phyloP scores from a whole-genome alignment of 1,140 invertebrate species.

The Papilio aristodemus region DNA sequence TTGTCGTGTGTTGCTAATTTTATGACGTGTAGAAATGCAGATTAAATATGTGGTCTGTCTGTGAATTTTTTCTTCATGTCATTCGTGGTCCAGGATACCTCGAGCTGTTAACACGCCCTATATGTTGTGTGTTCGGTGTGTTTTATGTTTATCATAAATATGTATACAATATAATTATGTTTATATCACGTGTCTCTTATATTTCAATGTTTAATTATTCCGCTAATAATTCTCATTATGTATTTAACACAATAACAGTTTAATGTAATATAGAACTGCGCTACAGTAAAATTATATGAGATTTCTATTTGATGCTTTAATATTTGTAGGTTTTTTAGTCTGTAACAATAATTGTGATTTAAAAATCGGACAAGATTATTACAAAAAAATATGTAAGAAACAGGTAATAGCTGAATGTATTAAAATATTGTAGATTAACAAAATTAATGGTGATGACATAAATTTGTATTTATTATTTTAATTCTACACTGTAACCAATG shows the following conservation, averaged over 20 bases:
- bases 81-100: constrained; percentile 26
- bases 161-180: neutral
- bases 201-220: neutral
- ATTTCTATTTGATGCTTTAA: constrained; percentile 34
- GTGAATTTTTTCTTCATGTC: constrained; percentile 34
- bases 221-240: neutral
- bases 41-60: constrained; percentile 33
- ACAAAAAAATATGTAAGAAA: no score
- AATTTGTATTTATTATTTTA: no score
- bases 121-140: neutral
- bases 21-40: neutral
- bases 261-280: constrained; percentile 25
- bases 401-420: no score
- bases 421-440: no score
- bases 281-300: constrained; percentile 28
- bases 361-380: neutral
- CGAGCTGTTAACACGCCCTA: neutral
- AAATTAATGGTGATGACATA: no score
- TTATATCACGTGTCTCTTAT: neutral
- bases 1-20: constrained; percentile 18
- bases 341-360: constrained; percentile 1
- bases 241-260: constrained; percentile 6
- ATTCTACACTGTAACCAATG: no score
- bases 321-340: constrained; percentile 30
- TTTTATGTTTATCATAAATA: neutral